A percentile compares a stretch with the other conserved stretches of the same genome.
Conservation (phyloP, 2,888 invertebrate species). For the Monochamus alternatus region DNA sequence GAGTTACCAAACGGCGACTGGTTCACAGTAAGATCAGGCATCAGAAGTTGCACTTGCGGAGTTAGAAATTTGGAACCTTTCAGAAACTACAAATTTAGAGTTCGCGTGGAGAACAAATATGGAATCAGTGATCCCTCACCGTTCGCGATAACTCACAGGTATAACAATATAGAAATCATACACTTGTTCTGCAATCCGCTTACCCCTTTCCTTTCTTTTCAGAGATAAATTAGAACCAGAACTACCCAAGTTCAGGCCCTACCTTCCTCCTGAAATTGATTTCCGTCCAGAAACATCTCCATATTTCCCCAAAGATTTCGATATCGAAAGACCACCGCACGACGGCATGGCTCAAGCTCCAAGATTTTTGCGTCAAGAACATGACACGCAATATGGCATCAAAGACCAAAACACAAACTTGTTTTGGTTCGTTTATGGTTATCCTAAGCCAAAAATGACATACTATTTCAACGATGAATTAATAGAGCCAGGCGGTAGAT, state of each 20-base stretch:
- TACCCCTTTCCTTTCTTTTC: conserved; percentile 38
- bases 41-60: conserved; percentile 92
- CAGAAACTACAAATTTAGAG: conserved; percentile 95
- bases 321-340: conserved; percentile 89
- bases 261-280: conserved; percentile 85
- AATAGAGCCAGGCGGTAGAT: conserved; percentile 87
- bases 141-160: conserved; percentile 84
- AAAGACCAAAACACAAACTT: conserved; percentile 92
- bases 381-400: conserved; percentile 92
- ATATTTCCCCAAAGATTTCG: conserved; percentile 94
- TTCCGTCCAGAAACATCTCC: conserved; percentile 89
- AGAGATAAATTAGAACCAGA: conserved; percentile 86
- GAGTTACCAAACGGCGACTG: conserved; percentile 94
- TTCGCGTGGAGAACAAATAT: conserved; percentile 96
- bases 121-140: conserved; percentile 98
- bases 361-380: conserved; percentile 89
- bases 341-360: conserved; percentile 89
- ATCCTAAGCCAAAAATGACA: conserved; percentile 94
- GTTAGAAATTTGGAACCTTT: conserved; percentile 92
- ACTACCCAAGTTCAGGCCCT: conserved; percentile 85
- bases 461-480: conserved; percentile 90
- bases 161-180: not conserved
- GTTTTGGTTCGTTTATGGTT: conserved; percentile 96
- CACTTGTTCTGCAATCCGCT: not conserved
- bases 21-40: conserved; percentile 89